Base-by-base conservation (phyloP, 2,888 invertebrate genomes). In the Eledone cirrhosa region DNA sequence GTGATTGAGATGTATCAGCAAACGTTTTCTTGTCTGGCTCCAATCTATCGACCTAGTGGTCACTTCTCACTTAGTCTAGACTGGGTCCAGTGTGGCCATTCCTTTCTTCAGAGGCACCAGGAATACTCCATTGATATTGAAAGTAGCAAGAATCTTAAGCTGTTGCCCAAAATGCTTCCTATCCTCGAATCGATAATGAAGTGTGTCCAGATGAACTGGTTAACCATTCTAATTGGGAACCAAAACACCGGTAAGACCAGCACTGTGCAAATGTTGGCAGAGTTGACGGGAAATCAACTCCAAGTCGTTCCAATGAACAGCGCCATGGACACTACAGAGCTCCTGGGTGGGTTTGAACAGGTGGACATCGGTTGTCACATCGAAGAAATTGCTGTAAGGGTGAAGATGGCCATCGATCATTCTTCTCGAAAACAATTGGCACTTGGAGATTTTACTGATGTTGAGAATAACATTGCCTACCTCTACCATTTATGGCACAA, bases 341-440 rank as follows among this genome's bases (percentile, higher is more conserved):
- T 98, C 78, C 92, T 98, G 1, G 99, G 99, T 77, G 97, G 98
- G 82, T 99, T 98, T 91, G 99, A 99, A 92, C 99, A 99, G 94
- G 88, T 88, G 2, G 94, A 95, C 88, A 94, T 94, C 85, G 94
- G 93, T 82, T 92, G 94, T 84, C 95, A 95, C 88, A 92, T 96
- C 72, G 95, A 95, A 85, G 94, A 94, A 84, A 78, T 85, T 22
- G 82, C 83, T 29, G 59, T 27, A 7, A 79, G 82, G 16, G 80
- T 93, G 29, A 93, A 94, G 88, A 19, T 31, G 31, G 31, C 72
- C 3, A 72, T 72, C 3, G 72, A 72, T 41, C 22, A 41, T n/a
- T 33, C 41, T 22, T 41, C 72, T 22, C 72, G 72, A 3, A 72
- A 72, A 41, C 41, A 41, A 3, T 22, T 72, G 14, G 33, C 72